phyloP scores from a whole-genome alignment of 1,140 invertebrate species.

The Orussus abietinus region DNA sequence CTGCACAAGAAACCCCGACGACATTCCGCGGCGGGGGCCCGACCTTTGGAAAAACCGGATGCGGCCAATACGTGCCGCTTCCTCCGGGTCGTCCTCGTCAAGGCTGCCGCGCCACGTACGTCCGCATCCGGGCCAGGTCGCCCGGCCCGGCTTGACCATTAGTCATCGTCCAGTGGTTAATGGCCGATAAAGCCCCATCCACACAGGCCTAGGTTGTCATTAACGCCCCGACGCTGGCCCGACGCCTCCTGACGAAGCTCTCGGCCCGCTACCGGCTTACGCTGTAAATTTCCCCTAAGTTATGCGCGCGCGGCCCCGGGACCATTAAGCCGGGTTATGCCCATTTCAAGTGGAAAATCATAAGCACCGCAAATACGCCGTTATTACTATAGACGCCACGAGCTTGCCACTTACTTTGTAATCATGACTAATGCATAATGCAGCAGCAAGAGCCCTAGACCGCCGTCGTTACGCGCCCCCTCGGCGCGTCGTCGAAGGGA shows the following conservation, averaged over 20 bases:
- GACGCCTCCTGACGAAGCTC: not conserved
- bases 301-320: conserved; percentile 28
- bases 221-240: not conserved
- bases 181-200: conserved; percentile 25
- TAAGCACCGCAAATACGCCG: conserved; percentile 40
- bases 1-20: too few species aligned
- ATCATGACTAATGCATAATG: conserved; percentile 45
- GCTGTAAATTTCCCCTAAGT: conserved; percentile 33
- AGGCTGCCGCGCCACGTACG: conserved; percentile 16
- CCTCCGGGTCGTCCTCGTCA: conserved; percentile 22
- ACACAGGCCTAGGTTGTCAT: not conserved
- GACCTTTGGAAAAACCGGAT: conserved; percentile 25
- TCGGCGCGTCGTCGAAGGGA: too few species aligned
- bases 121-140: conserved; percentile 24
- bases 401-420: conserved; percentile 43
- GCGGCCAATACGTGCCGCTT: conserved; percentile 22
- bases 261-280: too few species aligned
- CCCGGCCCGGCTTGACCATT: too few species aligned
- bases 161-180: too few species aligned
- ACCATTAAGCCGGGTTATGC: conserved; percentile 40
- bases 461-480: too few species aligned
- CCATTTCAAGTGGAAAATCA: conserved; percentile 44
- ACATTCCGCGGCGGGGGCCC: conserved; percentile 6
- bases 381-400: conserved; percentile 36
- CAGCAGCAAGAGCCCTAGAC: conserved; percentile 26